A percentile compares a stretch with the other conserved stretches of the same genome.
Evolutionary conservation across 2,888 invertebrate species (phyloP).

Genomic region (Leptura quadrifasciata): DNA sequence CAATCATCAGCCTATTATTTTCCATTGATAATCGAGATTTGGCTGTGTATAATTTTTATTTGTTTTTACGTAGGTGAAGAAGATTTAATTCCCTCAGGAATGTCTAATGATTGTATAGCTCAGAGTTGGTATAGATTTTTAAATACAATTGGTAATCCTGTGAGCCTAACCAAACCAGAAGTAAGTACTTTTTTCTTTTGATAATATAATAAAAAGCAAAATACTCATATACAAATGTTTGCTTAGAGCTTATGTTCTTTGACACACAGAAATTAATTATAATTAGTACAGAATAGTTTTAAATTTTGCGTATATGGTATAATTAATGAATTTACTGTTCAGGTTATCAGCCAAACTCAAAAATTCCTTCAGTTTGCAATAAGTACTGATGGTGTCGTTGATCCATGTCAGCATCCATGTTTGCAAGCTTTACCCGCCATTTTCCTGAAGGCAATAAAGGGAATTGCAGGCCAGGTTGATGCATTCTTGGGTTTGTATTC

Average conservation of each 20-base stretch:
- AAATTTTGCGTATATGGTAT: background rate
- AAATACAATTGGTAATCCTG: conserved; percentile 96
- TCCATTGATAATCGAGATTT: background rate
- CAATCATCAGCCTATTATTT: too few species aligned
- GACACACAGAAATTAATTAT: too few species aligned
- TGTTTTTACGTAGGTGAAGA: conserved; percentile 82
- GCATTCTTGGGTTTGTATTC: conserved; percentile 89
- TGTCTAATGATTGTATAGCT: conserved; percentile 92
- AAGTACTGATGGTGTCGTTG: conserved; percentile 84
- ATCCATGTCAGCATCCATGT: conserved; percentile 95
- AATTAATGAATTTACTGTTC: conserved; percentile 33
- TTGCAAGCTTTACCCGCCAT: conserved; percentile 89
- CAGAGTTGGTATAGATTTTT: conserved; percentile 98
- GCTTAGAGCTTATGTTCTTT: too few species aligned
- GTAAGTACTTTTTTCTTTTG: conserved; percentile 68
- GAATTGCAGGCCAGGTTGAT: conserved; percentile 94
- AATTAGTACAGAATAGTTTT: too few species aligned
- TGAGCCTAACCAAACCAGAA: conserved; percentile 91
- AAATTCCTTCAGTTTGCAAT: conserved; percentile 88
- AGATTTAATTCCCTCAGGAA: conserved; percentile 89
- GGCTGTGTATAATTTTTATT: conserved; percentile 25
- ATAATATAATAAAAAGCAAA: background rate
- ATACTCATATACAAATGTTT: background rate
- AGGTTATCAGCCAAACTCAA: conserved; percentile 80
- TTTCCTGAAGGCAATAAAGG: conserved; percentile 95